These are phyloP conservation scores for Bugula neritina DNA, from an alignment of 2,888 invertebrate genomes.

Conservation along the genomic window DNA sequence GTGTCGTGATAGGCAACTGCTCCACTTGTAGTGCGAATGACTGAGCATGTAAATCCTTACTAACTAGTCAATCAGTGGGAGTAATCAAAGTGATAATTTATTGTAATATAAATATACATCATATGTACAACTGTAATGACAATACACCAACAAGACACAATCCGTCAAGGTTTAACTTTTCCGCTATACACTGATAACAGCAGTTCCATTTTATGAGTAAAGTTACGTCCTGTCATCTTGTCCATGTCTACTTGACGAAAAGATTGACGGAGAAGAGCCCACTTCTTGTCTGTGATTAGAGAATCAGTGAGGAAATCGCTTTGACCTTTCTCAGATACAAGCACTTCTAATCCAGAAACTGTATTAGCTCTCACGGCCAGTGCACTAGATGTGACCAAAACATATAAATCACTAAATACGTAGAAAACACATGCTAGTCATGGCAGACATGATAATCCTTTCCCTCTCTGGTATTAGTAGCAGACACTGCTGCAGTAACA, in stretches of 20 bases:
- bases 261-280: constrained; percentile 88
- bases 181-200: constrained; percentile 66
- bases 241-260: constrained; percentile 74
- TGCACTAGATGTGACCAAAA: constrained; percentile 62
- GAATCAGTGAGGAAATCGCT: constrained; percentile 58
- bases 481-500: too few relatives aligned
- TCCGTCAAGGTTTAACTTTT: not conserved
- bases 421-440: too few relatives aligned
- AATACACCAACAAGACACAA: not conserved
- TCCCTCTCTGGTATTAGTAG: too few relatives aligned
- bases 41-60: too few relatives aligned
- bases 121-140: too few relatives aligned
- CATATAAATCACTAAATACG: too few relatives aligned
- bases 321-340: constrained; percentile 56
- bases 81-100: too few relatives aligned
- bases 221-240: constrained; percentile 92
- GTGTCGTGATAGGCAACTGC: too few relatives aligned
- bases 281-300: constrained; percentile 79
- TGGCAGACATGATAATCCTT: too few relatives aligned
- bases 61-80: too few relatives aligned
- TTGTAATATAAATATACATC: too few relatives aligned
- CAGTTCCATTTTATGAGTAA: constrained; percentile 90
- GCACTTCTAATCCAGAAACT: constrained; percentile 77
- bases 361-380: constrained; percentile 86
- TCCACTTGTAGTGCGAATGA: too few relatives aligned